A percentile compares a stretch with the other conserved stretches of the same genome.
Conservation (phyloP, 1,140 invertebrate species). For the Rhagoletis zephyria region DNA sequence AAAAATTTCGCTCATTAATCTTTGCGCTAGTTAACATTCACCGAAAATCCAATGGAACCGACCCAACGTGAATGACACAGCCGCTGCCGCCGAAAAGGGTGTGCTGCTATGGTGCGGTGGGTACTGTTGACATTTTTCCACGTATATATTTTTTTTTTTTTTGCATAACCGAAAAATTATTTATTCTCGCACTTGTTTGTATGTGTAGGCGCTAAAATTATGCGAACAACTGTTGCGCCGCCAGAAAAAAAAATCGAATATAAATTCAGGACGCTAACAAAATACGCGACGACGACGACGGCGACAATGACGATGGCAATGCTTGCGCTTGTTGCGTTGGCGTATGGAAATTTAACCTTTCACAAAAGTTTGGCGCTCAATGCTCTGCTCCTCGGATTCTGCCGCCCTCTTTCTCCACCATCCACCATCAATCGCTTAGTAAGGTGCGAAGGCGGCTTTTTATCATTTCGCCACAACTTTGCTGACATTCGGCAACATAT, state of each 20-base stretch:
- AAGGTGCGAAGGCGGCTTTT: conserved; percentile 8
- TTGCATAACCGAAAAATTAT: conserved; percentile 18
- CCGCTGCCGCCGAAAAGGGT: not conserved
- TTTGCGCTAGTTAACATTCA: conserved; percentile 28
- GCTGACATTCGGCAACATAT: conserved; percentile 15
- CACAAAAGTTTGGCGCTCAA: not conserved
- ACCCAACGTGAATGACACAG: not conserved
- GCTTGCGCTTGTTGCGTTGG: conserved; percentile 14
- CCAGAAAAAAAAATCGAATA: not conserved
- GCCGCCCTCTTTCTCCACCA: no score
- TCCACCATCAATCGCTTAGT: not conserved
- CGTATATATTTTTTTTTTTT: not conserved
- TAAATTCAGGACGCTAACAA: conserved; percentile 2
- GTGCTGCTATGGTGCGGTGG: no score
- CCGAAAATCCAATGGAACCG: not conserved
- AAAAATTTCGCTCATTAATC: conserved; percentile 45
- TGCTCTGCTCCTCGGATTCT: not conserved
- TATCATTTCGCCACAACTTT: not conserved
- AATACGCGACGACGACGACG: not conserved
- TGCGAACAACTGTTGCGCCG: conserved; percentile 41
- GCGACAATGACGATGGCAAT: not conserved
- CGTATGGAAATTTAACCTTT: conserved; percentile 37
- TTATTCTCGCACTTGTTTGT: not conserved
- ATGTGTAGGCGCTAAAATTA: conserved; percentile 31
- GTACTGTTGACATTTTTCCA: not conserved